Base-by-base conservation (phyloP, 2,797 vertebrate species). In the Trachurus trachurus region DNA sequence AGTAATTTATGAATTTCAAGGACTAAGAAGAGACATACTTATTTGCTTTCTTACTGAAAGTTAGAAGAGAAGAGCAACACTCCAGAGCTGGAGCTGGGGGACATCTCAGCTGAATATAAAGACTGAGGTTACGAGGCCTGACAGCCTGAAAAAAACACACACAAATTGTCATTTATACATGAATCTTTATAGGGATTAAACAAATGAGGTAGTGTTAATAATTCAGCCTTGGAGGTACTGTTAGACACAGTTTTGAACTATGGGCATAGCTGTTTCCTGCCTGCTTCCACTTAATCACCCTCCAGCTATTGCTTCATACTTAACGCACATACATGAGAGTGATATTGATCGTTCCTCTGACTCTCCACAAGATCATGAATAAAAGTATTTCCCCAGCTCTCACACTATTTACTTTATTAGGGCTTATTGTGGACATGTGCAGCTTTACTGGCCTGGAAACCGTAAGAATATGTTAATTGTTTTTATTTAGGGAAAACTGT, bases 131-230 rank as follows among this genome's bases (percentile, higher is more conserved):
- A 13, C n/a, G 6, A 39, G 50, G 29, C n/a, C 13, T 45, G 66
- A 71, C 47, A 71, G 5, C 17, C n/a, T 67, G 34, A 7, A 37
- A 11, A 31, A 53, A 60, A 16, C 0, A 37, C 6, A 52, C 37
- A 62, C 22, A 59, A 34, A 39, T 40, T 40, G 3, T 59, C 13
- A 62, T 44, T 26, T 44, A 16, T 22, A 42, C 12, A 13, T 40
- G n/a, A 21, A 4, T 47, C 29, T 54, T 29, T 44, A 22, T 26
- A 56, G 1, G 5, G 19, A 22, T 37, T 50, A 10, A 11, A 59
- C 31, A 60, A 49, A 81, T 4, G 3, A 61, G 19, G 61, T 58
- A 12, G 40, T 74, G 70, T 58, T 73, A 77, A 65, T 77, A 60
- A 66, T 61, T 56, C 3, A 52, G 42, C 65, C 42, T 61, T 29